A percentile compares a stretch with the other conserved stretches of the same genome.
phyloP scores from a whole-genome alignment of 2,888 invertebrate species.

The Hyppa rectilinea region DNA sequence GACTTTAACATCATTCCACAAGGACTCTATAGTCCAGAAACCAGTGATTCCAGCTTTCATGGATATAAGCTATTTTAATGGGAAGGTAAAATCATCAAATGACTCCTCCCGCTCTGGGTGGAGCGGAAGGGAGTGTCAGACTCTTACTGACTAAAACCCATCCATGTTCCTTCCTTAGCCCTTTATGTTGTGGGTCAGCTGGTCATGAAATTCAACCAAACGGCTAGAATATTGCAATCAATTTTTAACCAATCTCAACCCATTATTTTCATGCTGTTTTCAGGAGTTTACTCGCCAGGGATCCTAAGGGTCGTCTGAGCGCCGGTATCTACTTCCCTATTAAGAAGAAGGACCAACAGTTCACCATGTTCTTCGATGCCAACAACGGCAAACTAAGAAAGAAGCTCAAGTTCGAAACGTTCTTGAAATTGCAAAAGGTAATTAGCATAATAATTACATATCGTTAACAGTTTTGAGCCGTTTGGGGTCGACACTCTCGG shows the following conservation, averaged over 20 bases:
- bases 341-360: constrained; percentile 91
- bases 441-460: too few species aligned
- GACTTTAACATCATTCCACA: background rate
- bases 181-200: too few species aligned
- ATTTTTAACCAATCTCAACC: constrained; percentile 4
- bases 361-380: constrained; percentile 95
- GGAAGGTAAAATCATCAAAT: too few species aligned
- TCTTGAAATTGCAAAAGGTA: constrained; percentile 92
- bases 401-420: constrained; percentile 94
- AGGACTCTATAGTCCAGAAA: background rate
- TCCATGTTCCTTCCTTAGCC: too few species aligned
- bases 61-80: too few species aligned
- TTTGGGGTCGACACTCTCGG: too few species aligned
- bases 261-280: constrained; percentile 65
- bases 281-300: constrained; percentile 95
- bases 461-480: too few species aligned
- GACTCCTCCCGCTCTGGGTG: too few species aligned
- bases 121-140: too few species aligned
- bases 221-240: background rate
- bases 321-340: constrained; percentile 97
- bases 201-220: background rate
- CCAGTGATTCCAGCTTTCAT: background rate
- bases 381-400: constrained; percentile 93
- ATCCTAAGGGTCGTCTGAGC: constrained; percentile 95
- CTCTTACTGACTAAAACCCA: too few species aligned